These are phyloP conservation scores for Nephrotoma flavescens DNA, from an alignment of 2,888 invertebrate genomes.

Conservation along the genomic window DNA sequence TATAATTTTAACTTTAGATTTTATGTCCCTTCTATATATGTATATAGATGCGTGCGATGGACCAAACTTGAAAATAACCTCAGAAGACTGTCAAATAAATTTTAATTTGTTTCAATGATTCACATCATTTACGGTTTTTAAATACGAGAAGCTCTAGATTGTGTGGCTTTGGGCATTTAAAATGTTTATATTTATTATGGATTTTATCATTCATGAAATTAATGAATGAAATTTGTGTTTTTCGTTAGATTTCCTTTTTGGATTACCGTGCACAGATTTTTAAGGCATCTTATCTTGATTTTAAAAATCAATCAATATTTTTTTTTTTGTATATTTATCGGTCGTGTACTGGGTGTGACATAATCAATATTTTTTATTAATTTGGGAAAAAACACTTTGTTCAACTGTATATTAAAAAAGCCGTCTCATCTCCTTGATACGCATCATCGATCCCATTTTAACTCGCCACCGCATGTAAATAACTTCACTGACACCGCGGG, in stretches of 20 bases:
- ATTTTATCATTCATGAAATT: background rate
- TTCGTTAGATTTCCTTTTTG: background rate
- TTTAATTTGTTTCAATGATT: background rate
- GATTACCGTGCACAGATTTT: background rate
- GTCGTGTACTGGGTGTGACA: background rate
- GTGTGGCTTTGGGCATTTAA: background rate
- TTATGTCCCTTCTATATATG: background rate
- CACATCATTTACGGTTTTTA: background rate
- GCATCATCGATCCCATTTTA: background rate
- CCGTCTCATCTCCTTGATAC: background rate
- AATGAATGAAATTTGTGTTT: background rate
- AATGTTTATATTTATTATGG: background rate
- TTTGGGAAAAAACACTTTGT: background rate
- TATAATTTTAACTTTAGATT: background rate
- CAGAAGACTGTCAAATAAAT: background rate
- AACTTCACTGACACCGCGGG: background rate
- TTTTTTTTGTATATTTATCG: background rate
- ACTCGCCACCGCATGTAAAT: background rate
- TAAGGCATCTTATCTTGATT: background rate
- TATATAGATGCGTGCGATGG: background rate
- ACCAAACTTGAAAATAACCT: background rate
- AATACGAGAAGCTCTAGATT: background rate
- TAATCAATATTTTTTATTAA: background rate
- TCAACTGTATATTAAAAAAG: background rate
- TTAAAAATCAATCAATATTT: background rate